Evolutionary conservation across 2,797 vertebrate species (phyloP).

Genomic region (Channa striata): DNA sequence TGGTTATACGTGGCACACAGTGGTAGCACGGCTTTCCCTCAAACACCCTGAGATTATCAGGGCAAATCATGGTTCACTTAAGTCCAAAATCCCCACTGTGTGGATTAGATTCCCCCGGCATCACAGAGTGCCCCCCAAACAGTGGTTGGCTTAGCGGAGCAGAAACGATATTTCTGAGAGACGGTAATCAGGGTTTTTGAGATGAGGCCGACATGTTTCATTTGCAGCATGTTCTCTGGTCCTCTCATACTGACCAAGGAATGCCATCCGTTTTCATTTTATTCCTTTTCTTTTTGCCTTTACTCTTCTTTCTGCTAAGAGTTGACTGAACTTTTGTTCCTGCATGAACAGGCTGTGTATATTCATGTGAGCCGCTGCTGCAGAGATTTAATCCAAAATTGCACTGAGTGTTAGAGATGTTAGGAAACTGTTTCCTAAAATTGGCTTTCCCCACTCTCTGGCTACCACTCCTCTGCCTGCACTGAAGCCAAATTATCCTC

Average conservation of each 20-base stretch:
- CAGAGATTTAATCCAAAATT: slow-evolving; percentile 2
- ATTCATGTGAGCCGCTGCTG: neutral
- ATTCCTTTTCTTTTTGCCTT: neutral
- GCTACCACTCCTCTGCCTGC: neutral
- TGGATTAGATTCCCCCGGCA: neutral
- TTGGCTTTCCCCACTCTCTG: neutral
- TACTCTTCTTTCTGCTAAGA: neutral
- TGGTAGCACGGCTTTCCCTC: neutral
- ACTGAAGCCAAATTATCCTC: slow-evolving; percentile 17
- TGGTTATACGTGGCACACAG: slow-evolving; percentile 12
- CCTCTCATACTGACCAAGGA: no score
- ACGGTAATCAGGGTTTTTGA: neutral
- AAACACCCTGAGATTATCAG: slow-evolving; percentile 33
- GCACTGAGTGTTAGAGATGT: neutral
- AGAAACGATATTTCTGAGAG: neutral
- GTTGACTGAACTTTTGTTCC: neutral
- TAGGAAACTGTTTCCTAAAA: neutral
- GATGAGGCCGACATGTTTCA: no score
- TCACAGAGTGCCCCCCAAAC: neutral
- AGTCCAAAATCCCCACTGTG: neutral
- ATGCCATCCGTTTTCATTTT: neutral
- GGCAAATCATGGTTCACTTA: slow-evolving; percentile 10
- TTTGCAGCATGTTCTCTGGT: no score
- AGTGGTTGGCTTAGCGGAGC: neutral
- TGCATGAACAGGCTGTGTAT: neutral